Evolutionary conservation across 2,113 vertebrate species (phyloP), one percentile per base, ranked within the genome.

Genomic region (Gulo gulo): DNA sequence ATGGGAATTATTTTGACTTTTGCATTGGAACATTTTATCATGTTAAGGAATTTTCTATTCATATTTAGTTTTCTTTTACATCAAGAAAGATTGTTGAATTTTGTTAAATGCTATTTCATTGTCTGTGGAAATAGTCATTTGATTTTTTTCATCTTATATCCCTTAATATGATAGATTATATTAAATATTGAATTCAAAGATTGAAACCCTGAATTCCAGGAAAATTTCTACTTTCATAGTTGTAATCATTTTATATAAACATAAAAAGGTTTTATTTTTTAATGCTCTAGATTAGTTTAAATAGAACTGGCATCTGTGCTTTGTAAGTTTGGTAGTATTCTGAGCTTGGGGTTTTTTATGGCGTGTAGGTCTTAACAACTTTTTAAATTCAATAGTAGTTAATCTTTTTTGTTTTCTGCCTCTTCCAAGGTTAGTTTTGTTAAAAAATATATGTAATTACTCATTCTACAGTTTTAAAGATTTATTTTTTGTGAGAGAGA

Each of bases 1-100:
- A 55, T 76, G 65, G 20, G 11, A 45, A 79, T 96, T 93, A 82
- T 79, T 67, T 42, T 96, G 71, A 85, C 63, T 96, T 94, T 90
- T 36, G 52, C 29, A 45, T 80, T 84, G 52, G 69, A n/a, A 55
- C 39, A 55, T 91, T 94, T 94, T 78, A 86, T 63, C 78, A 89
- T 80, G n/a, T 86, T 86, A 86, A 91, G 39, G 61, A 82, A 31
- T 63, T 91, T 91, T 94, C 42, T 71, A 50, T 36, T 45, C 42
- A 71, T 45, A 20, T 47, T 69, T 63, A 55, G 7, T 39, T 73
- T 94, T 52, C 29, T 84, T 79, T 84, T 61, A 18, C 55, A 63
- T 50, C 18, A 55, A 87, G 82, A 80, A 92, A 81, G n/a, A 11
- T 87, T 47, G 4, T 80, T 88, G 29, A 82, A n/a, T 81, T 81